Base-by-base conservation (phyloP, 2,797 vertebrate species). In the Acanthiza pusilla region DNA sequence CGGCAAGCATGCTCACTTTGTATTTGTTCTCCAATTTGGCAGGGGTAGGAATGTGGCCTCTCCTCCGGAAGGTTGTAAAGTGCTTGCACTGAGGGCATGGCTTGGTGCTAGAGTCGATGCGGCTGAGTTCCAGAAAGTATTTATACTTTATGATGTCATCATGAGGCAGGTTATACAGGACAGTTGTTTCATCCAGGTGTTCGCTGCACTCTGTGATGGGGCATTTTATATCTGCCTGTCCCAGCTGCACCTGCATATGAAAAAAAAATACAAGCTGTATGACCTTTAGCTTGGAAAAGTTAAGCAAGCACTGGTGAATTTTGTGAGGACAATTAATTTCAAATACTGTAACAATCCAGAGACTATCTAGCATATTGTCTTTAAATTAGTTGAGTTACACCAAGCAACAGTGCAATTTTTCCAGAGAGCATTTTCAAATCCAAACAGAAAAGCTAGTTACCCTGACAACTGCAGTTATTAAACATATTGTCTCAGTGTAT, bases 41-140 rank as follows among this genome's bases (percentile, higher is more conserved):
- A 92, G 97, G 97, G 65, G 97, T 97, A 95, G 98, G 98, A 94
- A 98, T 97, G 96, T 98, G 98, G 97, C 97, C 97, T 96, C 97
- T 98, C 95, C 96, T 98, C 97, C 98, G 99, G 97, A 99, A 98
- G 32, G 99, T 99, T 93, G 99, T 99, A 98, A 99, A 99, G 93
- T 98, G 98, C 97, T 98, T 99, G 98, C 99, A 99, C 96, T 99
- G 99, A 54, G 99, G 99, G 91, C 99, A 99, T 62, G 99, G 99
- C 96, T 99, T 99, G 96, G 99, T 99, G 98, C 99, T 98, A 50
- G 99, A 98, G 97, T 99, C 99, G 92, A 99, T 98, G 89, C 98
- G 98, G 98, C 98, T 99, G 94, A 99, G 98, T 97, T 99, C 99
- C 98, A 99, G 93, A 97, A 99, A 99, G 98, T 99, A 99, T 57